Evolutionary conservation across 2,113 vertebrate species (phyloP).

Genomic region (Plecturocebus donacophilus): DNA sequence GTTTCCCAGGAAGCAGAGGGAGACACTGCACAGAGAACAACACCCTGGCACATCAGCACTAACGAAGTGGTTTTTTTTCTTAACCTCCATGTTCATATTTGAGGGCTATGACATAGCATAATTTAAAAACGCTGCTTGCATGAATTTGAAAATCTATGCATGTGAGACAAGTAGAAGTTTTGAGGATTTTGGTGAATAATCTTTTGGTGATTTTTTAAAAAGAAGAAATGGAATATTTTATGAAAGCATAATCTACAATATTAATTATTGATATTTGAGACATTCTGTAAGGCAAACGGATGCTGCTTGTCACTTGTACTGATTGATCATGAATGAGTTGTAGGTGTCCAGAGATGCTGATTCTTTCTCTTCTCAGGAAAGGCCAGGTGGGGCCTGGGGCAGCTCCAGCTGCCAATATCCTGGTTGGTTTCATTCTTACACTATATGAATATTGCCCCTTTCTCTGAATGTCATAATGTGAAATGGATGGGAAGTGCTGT

Average conservation of each 20-base stretch:
- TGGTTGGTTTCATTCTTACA: neutral
- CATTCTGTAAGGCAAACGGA: fast-evolving
- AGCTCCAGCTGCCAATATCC: neutral
- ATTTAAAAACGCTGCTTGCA: neutral
- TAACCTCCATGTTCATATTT: neutral
- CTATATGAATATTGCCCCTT: neutral
- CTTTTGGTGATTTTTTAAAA: neutral
- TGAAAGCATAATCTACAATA: neutral
- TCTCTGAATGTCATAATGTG: neutral
- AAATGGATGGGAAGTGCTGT: neutral
- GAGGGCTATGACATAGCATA: neutral
- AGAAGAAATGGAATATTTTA: neutral
- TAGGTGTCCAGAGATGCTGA: neutral
- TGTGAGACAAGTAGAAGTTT: neutral
- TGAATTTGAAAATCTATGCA: neutral
- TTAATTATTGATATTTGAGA: neutral
- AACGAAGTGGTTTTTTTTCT: neutral
- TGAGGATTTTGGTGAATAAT: neutral
- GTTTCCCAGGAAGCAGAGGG: neutral
- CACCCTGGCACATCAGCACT: fast-evolving
- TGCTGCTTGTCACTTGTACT: neutral
- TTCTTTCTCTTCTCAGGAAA: neutral
- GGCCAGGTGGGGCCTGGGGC: too few relatives aligned
- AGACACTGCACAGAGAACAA: neutral
- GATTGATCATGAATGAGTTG: neutral